Evolutionary conservation across 2,113 vertebrate genomes (phyloP), one percentile per base, ranked within the genome.

Genomic region (Syrmaticus mikado): DNA sequence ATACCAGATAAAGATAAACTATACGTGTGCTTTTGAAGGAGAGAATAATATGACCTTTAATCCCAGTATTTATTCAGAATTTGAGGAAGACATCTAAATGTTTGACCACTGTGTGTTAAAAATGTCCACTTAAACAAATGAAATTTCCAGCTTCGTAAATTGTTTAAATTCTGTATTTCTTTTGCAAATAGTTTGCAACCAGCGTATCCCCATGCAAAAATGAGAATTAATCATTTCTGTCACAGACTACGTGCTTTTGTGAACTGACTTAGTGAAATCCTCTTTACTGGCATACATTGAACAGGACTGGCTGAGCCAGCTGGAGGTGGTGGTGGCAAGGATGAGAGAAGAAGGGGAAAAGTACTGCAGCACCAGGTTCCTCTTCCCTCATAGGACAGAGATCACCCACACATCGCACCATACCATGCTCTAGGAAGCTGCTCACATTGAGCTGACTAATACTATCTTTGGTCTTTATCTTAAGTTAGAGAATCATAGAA

Each of bases 311-410:
- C 30, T 36, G 32, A 38, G 55, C 10, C 3, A 36, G 24, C 61
- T 74, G 84, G 84, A 13, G 1, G 6, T 0, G 1, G 25, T n/a
- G 36, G 30, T 52, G 15, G 28, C 20, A n/a, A 8, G 1, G n/a
- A 11, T 32, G 30, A 14, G 20, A 85, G 20, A 43, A n/a, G 41
- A 41, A 36, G 40, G 22, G 14, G 8, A 13, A 22, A 60, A 34
- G 7, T 25, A 87, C 53, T 82, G 53, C 58, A 84, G 50, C 30
- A 11, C 12, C 0, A 0, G 17, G 22, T 27, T 85, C 22, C 61
- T 82, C 50, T 57, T 57, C 43, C 0, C 0, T 50, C 68, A 22
- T 18, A 34, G 24, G 32, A 61, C 1, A 1, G 32, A 22, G 30
- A 60, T 50, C 0, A 0, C 60, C 14, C 53, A 36, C 36, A 32